Evolutionary conservation across 2,797 vertebrate species (phyloP).

Genomic region (Periparus ater): DNA sequence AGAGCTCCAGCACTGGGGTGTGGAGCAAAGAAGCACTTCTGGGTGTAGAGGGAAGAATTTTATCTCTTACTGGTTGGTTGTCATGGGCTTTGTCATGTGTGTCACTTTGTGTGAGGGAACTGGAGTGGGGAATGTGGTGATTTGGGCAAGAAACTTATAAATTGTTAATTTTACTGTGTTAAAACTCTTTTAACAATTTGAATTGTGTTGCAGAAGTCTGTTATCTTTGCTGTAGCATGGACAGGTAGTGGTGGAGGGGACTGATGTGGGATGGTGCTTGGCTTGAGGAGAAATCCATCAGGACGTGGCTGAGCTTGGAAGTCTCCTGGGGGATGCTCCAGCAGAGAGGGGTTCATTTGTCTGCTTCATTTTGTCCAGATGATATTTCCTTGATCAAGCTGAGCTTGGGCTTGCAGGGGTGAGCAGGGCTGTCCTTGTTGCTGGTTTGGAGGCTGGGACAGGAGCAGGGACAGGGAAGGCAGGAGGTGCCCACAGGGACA

Average conservation of each 20-base stretch:
- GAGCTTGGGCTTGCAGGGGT: background rate
- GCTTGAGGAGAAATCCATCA: background rate
- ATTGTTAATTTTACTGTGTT: background rate
- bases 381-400: fast-evolving
- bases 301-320: background rate
- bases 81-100: background rate
- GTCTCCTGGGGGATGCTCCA: background rate
- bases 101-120: too few relatives aligned
- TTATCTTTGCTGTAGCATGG: background rate
- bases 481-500: background rate
- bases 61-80: background rate
- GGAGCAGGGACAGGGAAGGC: background rate
- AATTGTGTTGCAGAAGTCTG: background rate
- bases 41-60: background rate
- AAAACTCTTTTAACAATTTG: background rate
- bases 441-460: background rate
- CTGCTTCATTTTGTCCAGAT: background rate
- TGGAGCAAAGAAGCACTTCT: background rate
- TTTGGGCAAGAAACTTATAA: background rate
- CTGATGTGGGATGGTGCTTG: background rate
- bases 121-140: background rate
- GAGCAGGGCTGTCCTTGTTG: background rate
- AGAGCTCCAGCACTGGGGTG: background rate
- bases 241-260: background rate
- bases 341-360: fast-evolving